Conservation (phyloP, 1,140 invertebrate genomes). For the Bactericera cockerelli region DNA sequence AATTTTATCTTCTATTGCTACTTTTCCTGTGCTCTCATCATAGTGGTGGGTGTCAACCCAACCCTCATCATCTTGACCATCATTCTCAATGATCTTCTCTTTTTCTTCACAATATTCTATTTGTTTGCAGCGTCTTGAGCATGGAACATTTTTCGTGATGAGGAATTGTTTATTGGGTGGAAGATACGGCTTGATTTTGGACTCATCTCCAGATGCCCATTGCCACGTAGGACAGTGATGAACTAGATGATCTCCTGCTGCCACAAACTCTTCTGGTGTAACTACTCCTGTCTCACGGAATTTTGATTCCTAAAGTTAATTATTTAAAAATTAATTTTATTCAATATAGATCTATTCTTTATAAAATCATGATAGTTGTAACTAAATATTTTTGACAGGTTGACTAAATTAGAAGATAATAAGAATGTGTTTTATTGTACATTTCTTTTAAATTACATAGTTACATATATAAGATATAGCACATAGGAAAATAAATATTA, state of each 20-base stretch:
- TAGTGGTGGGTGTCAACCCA: conserved; percentile 99
- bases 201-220: conserved; percentile 84
- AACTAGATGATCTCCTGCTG: conserved; percentile 93
- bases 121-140: conserved; percentile 82
- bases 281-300: conserved; percentile 96
- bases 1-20: conserved; percentile 54
- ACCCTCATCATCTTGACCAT: conserved; percentile 79
- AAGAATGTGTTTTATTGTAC: no score
- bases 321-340: background rate
- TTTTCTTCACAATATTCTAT: conserved; percentile 82
- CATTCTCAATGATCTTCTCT: conserved; percentile 75
- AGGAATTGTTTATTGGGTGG: conserved; percentile 95
- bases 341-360: no score
- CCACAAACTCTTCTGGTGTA: conserved; percentile 92
- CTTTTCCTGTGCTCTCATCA: conserved; percentile 33
- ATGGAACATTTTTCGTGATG: conserved; percentile 90
- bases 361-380: background rate
- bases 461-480: no score
- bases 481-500: no score
- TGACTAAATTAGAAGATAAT: background rate
- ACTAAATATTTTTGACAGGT: background rate
- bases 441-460: no score
- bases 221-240: conserved; percentile 99
- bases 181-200: conserved; percentile 70
- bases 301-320: conserved; percentile 70